A percentile compares a stretch with the other conserved stretches of the same genome.
Evolutionary conservation across 2,888 invertebrate genomes (phyloP).

Genomic region (Pristionchus japonicus): DNA sequence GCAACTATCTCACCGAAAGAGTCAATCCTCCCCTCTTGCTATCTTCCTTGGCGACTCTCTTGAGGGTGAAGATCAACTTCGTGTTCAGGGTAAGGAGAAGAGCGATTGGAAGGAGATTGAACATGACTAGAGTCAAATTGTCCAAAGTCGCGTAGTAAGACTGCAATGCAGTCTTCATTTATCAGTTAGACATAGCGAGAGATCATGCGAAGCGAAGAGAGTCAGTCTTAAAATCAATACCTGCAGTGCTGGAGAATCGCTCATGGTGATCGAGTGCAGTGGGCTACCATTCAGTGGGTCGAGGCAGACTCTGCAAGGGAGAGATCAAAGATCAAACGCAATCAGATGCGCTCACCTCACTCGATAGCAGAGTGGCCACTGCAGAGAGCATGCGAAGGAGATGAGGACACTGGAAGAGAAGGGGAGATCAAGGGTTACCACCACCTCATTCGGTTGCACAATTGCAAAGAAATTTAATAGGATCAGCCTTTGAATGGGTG

Average conservation of each 20-base stretch:
- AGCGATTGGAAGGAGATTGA: constrained; percentile 72
- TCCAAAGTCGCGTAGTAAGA: constrained; percentile 72
- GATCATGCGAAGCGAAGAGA: too few relatives aligned
- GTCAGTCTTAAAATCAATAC: background rate
- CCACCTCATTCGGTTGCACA: too few relatives aligned
- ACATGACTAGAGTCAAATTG: constrained; percentile 67
- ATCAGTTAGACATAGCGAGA: too few relatives aligned
- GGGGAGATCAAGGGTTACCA: background rate
- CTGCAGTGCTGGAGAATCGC: constrained; percentile 27
- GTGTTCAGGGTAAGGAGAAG: constrained; percentile 68
- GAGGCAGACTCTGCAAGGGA: background rate
- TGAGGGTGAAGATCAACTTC: constrained; percentile 68
- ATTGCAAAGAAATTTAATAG: background rate
- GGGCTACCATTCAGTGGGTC: background rate
- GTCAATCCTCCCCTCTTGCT: constrained; percentile 48
- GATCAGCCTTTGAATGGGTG: too few relatives aligned
- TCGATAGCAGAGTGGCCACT: constrained; percentile 73
- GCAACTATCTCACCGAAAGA: background rate
- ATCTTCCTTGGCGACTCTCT: constrained; percentile 69
- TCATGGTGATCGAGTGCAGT: constrained; percentile 34
- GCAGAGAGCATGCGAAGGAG: constrained; percentile 71
- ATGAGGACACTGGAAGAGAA: constrained; percentile 56
- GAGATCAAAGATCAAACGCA: background rate
- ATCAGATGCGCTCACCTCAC: constrained; percentile 44
- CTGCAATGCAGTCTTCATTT: constrained; percentile 52